phyloP scores from a whole-genome alignment of 2,888 invertebrate species.

The Podotricha telesiphe region DNA sequence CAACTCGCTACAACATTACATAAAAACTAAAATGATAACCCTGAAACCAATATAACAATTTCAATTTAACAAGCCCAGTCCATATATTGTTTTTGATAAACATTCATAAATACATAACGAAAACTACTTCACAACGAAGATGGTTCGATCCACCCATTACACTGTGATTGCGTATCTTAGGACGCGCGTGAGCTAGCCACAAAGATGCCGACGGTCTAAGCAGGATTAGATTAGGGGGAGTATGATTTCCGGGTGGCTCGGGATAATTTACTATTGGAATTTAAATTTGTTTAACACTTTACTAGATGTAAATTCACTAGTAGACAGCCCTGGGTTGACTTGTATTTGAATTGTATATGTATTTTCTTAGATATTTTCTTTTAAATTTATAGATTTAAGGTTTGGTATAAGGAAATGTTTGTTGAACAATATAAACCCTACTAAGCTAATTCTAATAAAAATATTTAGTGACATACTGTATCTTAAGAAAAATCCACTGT shows the following conservation, averaged over 20 bases:
- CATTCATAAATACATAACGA: slow-evolving; percentile 15
- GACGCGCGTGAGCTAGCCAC: slow-evolving; percentile 65
- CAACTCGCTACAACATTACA: too few species aligned
- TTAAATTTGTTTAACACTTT: slow-evolving; percentile 21
- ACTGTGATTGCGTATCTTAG: slow-evolving; percentile 71
- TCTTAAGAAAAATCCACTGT: too few species aligned
- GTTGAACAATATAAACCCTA: too few species aligned
- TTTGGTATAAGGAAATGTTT: too few species aligned
- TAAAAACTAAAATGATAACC: too few species aligned
- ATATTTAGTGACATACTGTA: too few species aligned
- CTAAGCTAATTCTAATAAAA: too few species aligned
- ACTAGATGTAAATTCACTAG: too few species aligned
- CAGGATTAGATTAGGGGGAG: slow-evolving; percentile 51
- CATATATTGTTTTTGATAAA: slow-evolving; percentile 22
- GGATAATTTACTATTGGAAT: slow-evolving; percentile 28
- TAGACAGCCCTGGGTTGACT: too few species aligned
- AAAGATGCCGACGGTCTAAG: slow-evolving; percentile 71
- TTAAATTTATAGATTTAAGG: too few species aligned
- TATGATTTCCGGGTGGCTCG: slow-evolving; percentile 35
- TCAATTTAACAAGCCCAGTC: background rate
- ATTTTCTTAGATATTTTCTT: too few species aligned
- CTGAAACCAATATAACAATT: background rate
- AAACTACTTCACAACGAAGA: slow-evolving; percentile 32
- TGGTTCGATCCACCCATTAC: slow-evolving; percentile 54
- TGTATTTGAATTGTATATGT: too few species aligned